Percentiles rank a stretch among this genome's conserved stretches.
These are phyloP conservation scores for Carettochelys insculpta DNA, from an alignment of 2,113 vertebrate species.

Conservation along the genomic window DNA sequence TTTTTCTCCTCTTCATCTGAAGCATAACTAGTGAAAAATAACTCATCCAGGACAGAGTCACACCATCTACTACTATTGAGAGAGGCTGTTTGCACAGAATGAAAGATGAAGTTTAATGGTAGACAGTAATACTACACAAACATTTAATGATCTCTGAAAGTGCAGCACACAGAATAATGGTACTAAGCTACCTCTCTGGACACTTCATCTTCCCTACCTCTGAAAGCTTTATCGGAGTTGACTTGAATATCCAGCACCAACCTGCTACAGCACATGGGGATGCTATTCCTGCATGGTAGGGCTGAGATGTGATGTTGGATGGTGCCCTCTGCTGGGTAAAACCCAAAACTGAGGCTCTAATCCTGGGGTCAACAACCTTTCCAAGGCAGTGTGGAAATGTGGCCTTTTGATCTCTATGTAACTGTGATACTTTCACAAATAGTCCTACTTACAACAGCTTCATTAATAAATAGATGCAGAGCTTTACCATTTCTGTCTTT, in stretches of 20 bases:
- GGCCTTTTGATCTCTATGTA: too few relatives aligned
- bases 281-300: not conserved
- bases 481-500: too few relatives aligned
- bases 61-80: too few relatives aligned
- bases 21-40: too few relatives aligned
- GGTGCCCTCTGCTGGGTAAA: not conserved
- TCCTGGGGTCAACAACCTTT: too few relatives aligned
- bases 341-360: not conserved
- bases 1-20: too few relatives aligned
- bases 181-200: not conserved
- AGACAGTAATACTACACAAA: not conserved
- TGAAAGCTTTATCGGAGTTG: not conserved
- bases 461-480: too few relatives aligned
- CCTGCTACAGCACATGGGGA: not conserved
- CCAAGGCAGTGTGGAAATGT: too few relatives aligned
- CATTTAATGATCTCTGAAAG: not conserved
- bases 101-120: not conserved
- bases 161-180: not conserved
- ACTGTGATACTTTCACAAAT: too few relatives aligned
- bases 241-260: not conserved
- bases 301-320: not conserved
- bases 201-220: not conserved
- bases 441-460: too few relatives aligned
- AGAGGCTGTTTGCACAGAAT: not conserved
- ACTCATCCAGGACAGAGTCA: too few relatives aligned